These are phyloP conservation scores for Drosophila crucigera DNA, from an alignment of 2,888 invertebrate species.

Conservation along the genomic window DNA sequence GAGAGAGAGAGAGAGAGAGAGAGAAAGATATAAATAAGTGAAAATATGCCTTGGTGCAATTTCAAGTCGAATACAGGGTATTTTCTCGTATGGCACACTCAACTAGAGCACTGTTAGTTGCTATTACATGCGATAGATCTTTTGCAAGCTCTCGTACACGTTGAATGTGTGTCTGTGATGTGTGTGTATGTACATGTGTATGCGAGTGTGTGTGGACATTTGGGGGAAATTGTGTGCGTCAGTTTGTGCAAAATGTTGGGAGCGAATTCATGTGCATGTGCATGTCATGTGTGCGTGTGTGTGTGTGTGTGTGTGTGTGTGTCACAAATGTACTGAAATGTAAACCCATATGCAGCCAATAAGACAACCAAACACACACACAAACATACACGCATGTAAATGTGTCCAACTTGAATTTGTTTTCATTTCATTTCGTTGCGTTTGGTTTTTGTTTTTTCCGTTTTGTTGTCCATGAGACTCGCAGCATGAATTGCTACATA, in stretches of 20 bases:
- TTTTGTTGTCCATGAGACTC: conserved; percentile 62
- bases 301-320: conserved; percentile 5
- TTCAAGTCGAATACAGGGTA: not conserved
- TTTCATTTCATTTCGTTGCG: conserved; percentile 58
- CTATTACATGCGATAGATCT: conserved; percentile 58
- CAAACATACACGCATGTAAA: conserved; percentile 8
- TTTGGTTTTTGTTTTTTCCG: conserved; percentile 8
- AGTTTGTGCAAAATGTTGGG: conserved; percentile 49
- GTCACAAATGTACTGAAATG: conserved; percentile 62
- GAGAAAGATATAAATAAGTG: not conserved
- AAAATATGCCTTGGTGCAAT: not conserved
- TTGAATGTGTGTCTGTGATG: conserved; percentile 1
- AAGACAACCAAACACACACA: conserved; percentile 20
- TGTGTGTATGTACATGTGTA: conserved; percentile 3
- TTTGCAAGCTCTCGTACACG: conserved; percentile 49
- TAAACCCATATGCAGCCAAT: conserved; percentile 64
- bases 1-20: not conserved
- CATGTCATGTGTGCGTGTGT: not conserved
- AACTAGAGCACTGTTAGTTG: not conserved
- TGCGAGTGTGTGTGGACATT: conserved; percentile 30
- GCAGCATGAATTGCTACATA: conserved; percentile 75
- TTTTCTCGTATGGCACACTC: not conserved
- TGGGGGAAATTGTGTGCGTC: conserved; percentile 57
- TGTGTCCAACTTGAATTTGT: conserved; percentile 64
- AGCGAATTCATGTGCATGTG: conserved; percentile 16